Evolutionary conservation across 2,113 vertebrate genomes (phyloP).

Genomic region (Macquaria australasica): DNA sequence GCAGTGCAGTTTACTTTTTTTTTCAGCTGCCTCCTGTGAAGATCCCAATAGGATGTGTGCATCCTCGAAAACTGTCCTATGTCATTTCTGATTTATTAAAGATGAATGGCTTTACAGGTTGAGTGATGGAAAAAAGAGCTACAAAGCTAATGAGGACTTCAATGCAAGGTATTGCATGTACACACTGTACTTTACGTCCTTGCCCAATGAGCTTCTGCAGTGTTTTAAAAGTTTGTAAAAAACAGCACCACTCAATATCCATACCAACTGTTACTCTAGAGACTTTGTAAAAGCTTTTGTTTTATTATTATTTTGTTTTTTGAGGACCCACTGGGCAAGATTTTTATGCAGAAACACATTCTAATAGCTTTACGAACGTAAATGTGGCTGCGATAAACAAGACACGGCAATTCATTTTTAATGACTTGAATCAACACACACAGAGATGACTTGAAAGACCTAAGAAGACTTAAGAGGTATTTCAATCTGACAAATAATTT

Average conservation of each 20-base stretch:
- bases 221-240: background rate
- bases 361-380: background rate
- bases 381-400: background rate
- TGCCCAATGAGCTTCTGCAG: background rate
- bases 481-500: background rate
- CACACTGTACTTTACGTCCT: background rate
- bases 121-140: too few species aligned
- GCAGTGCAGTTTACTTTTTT: background rate
- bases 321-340: too few species aligned
- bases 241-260: background rate
- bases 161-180: background rate
- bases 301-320: background rate
- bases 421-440: background rate
- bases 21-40: background rate
- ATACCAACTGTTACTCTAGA: background rate
- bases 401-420: background rate
- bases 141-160: background rate
- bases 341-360: background rate
- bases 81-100: background rate
- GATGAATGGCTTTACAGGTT: background rate
- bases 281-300: background rate
- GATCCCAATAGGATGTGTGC: conserved; percentile 11
- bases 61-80: background rate
- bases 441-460: background rate
- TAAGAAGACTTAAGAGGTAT: background rate